phyloP scores from a whole-genome alignment of 2,113 vertebrate genomes.

The Nothobranchius furzeri region DNA sequence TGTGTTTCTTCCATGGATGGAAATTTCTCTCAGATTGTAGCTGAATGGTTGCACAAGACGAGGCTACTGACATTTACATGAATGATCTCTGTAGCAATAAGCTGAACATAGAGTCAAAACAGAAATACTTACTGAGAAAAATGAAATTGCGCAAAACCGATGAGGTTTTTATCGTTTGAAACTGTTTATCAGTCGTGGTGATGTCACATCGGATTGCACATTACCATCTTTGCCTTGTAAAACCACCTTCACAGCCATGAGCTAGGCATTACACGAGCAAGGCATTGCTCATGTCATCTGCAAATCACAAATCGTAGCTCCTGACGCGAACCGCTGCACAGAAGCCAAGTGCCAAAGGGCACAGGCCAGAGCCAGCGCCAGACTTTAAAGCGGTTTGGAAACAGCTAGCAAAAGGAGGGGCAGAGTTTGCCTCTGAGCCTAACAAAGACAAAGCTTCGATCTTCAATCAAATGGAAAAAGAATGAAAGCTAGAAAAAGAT shows the following conservation, averaged over 20 bases:
- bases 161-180: slow-evolving; percentile 77
- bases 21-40: not conserved
- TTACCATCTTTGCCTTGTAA: slow-evolving; percentile 83
- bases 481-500: slow-evolving; percentile 64
- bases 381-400: slow-evolving; percentile 94
- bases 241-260: slow-evolving; percentile 87
- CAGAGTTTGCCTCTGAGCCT: slow-evolving; percentile 89
- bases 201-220: slow-evolving; percentile 75
- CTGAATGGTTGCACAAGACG: not conserved
- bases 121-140: not conserved
- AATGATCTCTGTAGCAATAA: not conserved
- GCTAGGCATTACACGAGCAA: slow-evolving; percentile 83
- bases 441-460: slow-evolving; percentile 86
- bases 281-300: slow-evolving; percentile 92
- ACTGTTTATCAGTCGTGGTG: slow-evolving; percentile 48
- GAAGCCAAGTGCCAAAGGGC: slow-evolving; percentile 90
- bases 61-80: not conserved
- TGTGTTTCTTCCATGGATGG: too few relatives aligned
- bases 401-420: slow-evolving; percentile 87
- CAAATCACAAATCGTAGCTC: slow-evolving; percentile 93
- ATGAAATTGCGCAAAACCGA: slow-evolving; percentile 31
- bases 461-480: slow-evolving; percentile 86
- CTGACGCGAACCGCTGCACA: slow-evolving; percentile 91
- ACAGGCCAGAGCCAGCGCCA: slow-evolving; percentile 84
- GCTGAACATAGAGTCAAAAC: not conserved